Base-by-base conservation (phyloP, 2,113 vertebrate genomes). In the Callionymus lyra region DNA sequence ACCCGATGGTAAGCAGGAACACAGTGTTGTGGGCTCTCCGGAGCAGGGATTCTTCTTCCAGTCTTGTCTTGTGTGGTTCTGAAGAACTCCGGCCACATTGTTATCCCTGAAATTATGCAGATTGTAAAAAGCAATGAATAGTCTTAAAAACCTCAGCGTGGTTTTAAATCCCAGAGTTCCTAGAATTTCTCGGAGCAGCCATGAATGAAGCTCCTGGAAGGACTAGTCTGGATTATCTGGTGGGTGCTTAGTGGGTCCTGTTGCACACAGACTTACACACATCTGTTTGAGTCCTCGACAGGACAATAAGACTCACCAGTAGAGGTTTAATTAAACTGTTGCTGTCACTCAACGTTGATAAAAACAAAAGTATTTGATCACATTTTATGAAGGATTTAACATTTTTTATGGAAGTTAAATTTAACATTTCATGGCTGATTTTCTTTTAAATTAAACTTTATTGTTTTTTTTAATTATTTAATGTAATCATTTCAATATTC, bases 1-100 rank as follows among this genome's bases (percentile, higher is more conserved):
- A 63, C 56, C 56, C 46, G 19, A 46, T 47, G 53, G 50, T 61
- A 47, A 52, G 70, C 38, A 70, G 50, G 75, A 73, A 68, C 64
- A 65, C 66, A 56, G 44, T 43, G 42, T 62, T 57, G 45, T 18
- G 44, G 37, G 35, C 55, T 59, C 50, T 72, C 61, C 65, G 66
- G 72, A 75, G 47, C 63, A 35, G 21, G 21, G 8, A 27, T 27
- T 8, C 21, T 5, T 8, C 21, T n/a, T n/a, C n/a, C n/a, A n/a
- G 21, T 27, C 21, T 27, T 27, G 21, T 27, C 12, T 62, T 41
- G 49, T 33, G 12, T 35, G 12, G 12, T 35, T 27, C 21, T 35
- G 14, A 58, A 37, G 47, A 37, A 35, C 34, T 35, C 38, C 10
- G 18, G 35, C 38, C 31, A 14, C 12, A 32, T 59, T 50, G 40